phyloP scores from a whole-genome alignment of 1,140 invertebrate species.

The Macrobrachium rosenbergii region DNA sequence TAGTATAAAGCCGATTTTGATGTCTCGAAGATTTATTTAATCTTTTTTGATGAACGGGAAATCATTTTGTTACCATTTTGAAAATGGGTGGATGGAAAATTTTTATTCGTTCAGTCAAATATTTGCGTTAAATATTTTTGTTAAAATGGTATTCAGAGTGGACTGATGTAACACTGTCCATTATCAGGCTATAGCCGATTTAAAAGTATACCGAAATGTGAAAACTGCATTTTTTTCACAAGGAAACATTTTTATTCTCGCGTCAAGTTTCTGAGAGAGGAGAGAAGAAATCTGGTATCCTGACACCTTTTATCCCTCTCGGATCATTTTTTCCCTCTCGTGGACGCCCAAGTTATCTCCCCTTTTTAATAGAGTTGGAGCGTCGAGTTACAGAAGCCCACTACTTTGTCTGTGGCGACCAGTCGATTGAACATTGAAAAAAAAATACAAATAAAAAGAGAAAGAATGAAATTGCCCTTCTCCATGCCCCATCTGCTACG shows the following conservation, averaged over 20 bases:
- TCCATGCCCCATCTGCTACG: conserved; percentile 54
- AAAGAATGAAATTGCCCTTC: conserved; percentile 44
- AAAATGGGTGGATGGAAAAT: no score
- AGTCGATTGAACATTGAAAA: conserved; percentile 46
- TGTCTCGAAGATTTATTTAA: no score
- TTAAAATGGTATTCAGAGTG: no score
- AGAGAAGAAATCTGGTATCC: background rate
- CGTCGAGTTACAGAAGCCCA: conserved; percentile 48
- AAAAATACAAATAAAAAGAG: conserved; percentile 6
- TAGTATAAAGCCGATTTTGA: no score
- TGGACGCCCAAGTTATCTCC: conserved; percentile 19
- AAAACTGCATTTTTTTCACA: no score
- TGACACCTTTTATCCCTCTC: conserved; percentile 13
- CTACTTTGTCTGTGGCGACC: conserved; percentile 40
- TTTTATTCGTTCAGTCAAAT: no score
- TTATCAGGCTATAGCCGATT: no score
- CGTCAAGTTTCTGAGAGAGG: background rate
- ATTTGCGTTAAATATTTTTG: no score
- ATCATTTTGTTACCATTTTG: no score
- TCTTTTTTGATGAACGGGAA: no score
- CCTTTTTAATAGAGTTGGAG: conserved; percentile 51
- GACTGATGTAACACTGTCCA: no score
- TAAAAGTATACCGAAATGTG: no score
- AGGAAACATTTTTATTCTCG: background rate
- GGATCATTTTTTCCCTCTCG: background rate